Evolutionary conservation across 2,797 vertebrate genomes (phyloP), one percentile per base, ranked within the genome.

Genomic region (Diceros bicornis): DNA sequence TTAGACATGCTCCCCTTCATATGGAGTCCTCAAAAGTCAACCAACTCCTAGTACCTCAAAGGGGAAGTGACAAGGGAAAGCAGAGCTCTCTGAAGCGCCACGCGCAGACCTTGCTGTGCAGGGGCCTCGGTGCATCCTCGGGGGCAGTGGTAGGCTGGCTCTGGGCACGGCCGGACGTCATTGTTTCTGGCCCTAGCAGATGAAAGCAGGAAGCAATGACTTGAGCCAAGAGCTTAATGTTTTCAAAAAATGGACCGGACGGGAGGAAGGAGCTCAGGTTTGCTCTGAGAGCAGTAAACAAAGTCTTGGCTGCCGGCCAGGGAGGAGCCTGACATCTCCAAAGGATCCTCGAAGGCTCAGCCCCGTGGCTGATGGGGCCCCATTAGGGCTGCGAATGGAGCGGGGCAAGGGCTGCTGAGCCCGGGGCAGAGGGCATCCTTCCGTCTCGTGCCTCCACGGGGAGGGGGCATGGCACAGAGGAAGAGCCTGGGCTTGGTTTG

Each of bases 251-350:
- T 69, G 81, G 71, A 82, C 64, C 0, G 4, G 92, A 88, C 0
- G 1, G 86, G 87, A 96, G 94, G 87, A 84, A 88, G 47, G 66
- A 89, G 79, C 5, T 2, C 72, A 89, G 84, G 92, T 83, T 93
- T 97, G 96, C 96, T 92, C 75, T 94, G 21, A 91, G 83, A 85
- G 96, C 96, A 84, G 93, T 91, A 97, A 98, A 98, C 96, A 97
- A 96, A 94, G 84, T 25, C 16, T 47, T 97, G 97, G 98, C 96
- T 68, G 34, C 96, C 83, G 0, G 79, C 98, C 98, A 94, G 74
- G 68, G 64, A 95, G 87, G 87, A 94, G 92, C 1, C 68, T 0
- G 59, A 87, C 89, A 93, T 81, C 82, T n/a, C 77, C 14, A 78
- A 64, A 55, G 82, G 93, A 96, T 96, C 86, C 84, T 98, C 69